Conservation (phyloP, 1,140 invertebrate genomes). For the Arion vulgaris region DNA sequence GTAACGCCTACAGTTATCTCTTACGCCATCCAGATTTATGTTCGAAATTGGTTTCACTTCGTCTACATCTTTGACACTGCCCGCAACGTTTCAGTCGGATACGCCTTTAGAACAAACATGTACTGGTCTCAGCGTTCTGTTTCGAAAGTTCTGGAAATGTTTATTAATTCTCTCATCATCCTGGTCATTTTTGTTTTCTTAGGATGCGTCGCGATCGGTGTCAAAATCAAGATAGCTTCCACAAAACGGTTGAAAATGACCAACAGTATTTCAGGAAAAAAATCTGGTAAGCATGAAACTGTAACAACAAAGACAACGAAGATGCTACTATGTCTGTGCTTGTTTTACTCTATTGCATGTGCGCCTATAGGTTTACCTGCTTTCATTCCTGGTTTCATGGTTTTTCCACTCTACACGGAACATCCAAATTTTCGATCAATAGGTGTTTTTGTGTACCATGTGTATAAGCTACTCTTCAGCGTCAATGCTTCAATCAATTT, state of each 20-base stretch:
- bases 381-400: constrained; percentile 5
- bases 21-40: neutral
- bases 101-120: neutral
- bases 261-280: neutral
- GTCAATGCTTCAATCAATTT: constrained; percentile 19
- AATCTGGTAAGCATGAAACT: neutral
- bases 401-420: constrained; percentile 7
- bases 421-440: neutral
- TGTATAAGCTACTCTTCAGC: constrained; percentile 3
- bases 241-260: constrained; percentile 5
- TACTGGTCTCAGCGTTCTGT: neutral
- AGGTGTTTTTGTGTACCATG: constrained; percentile 10
- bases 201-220: constrained; percentile 17
- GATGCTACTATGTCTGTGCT: constrained; percentile 23
- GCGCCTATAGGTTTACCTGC: neutral
- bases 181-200: constrained; percentile 1
- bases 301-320: constrained; percentile 3
- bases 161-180: neutral
- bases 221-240: constrained; percentile 14
- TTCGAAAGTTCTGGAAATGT: neutral
- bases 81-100: neutral
- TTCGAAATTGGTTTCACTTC: constrained; percentile 17
- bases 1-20: neutral
- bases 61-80: neutral
- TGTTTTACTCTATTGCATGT: constrained; percentile 13